phyloP scores from a whole-genome alignment of 2,888 invertebrate genomes.

The Calameuta idolon region DNA sequence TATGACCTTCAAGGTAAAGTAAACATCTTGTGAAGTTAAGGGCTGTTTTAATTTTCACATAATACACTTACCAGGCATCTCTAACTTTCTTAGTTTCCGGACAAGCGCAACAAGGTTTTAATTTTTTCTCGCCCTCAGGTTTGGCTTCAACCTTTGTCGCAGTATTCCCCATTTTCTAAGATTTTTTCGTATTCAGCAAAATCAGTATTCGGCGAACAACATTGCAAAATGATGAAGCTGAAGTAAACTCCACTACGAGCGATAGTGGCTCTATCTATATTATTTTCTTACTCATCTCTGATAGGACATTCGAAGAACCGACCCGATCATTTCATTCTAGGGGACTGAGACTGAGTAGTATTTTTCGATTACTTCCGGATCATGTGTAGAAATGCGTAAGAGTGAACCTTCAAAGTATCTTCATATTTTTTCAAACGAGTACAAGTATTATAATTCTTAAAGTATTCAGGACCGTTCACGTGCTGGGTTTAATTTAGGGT shows the following conservation, averaged over 20 bases:
- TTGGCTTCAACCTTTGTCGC: slow-evolving; percentile 65
- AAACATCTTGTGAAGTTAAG: neutral
- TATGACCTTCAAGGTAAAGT: neutral
- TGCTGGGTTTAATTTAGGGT: neutral
- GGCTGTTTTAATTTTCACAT: neutral
- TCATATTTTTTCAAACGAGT: neutral
- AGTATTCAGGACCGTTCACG: neutral
- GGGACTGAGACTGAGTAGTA: no score
- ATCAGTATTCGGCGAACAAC: neutral
- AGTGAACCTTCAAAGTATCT: neutral
- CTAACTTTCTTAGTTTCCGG: slow-evolving; percentile 93
- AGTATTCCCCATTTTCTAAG: slow-evolving; percentile 70
- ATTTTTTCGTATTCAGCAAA: neutral
- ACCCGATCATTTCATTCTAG: no score
- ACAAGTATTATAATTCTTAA: neutral
- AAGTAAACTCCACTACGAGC: neutral
- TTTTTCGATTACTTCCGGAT: no score
- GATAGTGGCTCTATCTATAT: neutral
- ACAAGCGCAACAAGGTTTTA: slow-evolving; percentile 97
- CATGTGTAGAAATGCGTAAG: neutral
- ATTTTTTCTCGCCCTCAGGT: slow-evolving; percentile 72
- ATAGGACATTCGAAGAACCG: no score
- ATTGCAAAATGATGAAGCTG: neutral
- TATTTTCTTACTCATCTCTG: neutral
- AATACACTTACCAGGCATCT: slow-evolving; percentile 84